Conservation (phyloP, 1,140 invertebrate species). For the Drosophila cardini region DNA sequence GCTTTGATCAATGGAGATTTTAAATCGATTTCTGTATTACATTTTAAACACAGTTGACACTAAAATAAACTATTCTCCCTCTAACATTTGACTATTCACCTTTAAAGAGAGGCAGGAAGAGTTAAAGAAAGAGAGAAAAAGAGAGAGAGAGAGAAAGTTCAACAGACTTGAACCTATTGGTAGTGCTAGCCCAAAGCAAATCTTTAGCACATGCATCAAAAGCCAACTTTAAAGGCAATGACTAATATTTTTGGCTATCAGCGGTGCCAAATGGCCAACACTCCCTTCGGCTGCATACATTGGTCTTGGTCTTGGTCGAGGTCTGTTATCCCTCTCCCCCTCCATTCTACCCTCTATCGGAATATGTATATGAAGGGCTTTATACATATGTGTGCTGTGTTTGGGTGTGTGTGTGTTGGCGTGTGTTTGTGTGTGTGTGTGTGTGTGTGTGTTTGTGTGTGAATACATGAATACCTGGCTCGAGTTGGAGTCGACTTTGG, state of each 20-base stretch:
- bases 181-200: conserved; percentile 9
- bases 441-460: conserved; percentile 31
- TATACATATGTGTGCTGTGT: conserved; percentile 3
- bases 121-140: too few relatives aligned
- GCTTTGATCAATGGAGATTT: neutral
- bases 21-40: neutral
- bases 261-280: conserved; percentile 68
- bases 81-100: neutral
- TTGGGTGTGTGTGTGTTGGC: conserved; percentile 31
- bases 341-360: neutral
- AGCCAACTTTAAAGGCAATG: conserved; percentile 71
- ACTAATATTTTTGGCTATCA: conserved; percentile 73
- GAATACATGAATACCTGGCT: conserved; percentile 38
- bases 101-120: neutral
- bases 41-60: neutral
- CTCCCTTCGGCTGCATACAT: conserved; percentile 13
- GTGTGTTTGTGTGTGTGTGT: conserved; percentile 5
- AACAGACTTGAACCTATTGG: conserved; percentile 22
- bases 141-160: conserved; percentile 20
- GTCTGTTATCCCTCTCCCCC: neutral
- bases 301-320: conserved; percentile 1
- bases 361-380: neutral
- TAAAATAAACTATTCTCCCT: neutral
- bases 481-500: conserved; percentile 24
- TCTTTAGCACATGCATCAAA: conserved; percentile 50